Evolutionary conservation across 2,888 invertebrate species (phyloP).

Genomic region (Dysmachus trigonus): DNA sequence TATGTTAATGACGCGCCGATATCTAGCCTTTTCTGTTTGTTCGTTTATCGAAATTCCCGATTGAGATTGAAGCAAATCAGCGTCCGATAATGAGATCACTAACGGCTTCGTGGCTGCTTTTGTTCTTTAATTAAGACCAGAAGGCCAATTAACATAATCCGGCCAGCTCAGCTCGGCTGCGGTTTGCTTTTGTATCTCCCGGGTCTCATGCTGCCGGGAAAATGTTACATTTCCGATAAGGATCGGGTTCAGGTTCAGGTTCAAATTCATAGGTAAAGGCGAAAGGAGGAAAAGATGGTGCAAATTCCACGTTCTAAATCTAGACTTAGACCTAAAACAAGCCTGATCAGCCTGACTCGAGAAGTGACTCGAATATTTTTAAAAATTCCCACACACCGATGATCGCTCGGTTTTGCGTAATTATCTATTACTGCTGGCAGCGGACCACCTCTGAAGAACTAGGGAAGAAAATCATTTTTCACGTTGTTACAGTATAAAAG

Average conservation of each 20-base stretch:
- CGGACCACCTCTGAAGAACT: conserved; percentile 25
- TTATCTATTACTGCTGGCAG: background rate
- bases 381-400: conserved; percentile 6
- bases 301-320: background rate
- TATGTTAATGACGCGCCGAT: conserved; percentile 17
- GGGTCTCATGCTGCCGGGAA: background rate
- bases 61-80: conserved; percentile 28
- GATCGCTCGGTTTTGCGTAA: background rate
- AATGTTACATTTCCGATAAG: background rate
- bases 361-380: background rate
- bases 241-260: background rate
- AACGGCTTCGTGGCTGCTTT: conserved; percentile 27
- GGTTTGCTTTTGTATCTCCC: background rate
- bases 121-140: conserved; percentile 32
- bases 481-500: conserved; percentile 17
- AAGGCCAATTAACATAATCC: conserved; percentile 28
- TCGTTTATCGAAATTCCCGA: background rate
- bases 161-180: background rate
- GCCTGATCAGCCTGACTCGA: background rate
- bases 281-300: background rate
- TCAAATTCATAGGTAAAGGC: background rate
- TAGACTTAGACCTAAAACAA: background rate
- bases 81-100: conserved; percentile 31
- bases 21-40: background rate
- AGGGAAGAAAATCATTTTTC: conserved; percentile 27